phyloP scores from a whole-genome alignment of 2,797 vertebrate genomes.

The Simalia tracyae region DNA sequence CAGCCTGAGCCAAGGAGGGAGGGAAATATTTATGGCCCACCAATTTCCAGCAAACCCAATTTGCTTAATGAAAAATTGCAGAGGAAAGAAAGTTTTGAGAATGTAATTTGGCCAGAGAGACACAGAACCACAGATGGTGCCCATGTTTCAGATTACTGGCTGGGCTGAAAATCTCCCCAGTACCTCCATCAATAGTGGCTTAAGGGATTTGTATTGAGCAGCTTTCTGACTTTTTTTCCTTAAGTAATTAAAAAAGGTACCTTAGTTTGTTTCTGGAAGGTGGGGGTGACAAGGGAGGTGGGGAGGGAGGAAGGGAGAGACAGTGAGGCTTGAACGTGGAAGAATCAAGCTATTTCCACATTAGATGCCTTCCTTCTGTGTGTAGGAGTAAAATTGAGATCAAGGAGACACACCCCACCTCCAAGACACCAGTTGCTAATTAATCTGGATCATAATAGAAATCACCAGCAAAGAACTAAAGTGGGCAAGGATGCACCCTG shows the following conservation, averaged over 20 bases:
- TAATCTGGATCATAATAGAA: neutral
- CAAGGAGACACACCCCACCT: neutral
- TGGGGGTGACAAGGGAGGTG: neutral
- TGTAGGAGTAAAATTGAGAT: neutral
- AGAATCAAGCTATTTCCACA: neutral
- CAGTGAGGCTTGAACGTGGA: neutral
- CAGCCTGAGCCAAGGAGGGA: accelerated
- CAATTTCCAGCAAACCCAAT: conserved; percentile 49
- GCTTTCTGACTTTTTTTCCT: neutral
- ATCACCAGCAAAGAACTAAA: neutral
- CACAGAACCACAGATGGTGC: conserved; percentile 41
- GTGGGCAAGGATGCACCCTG: neutral
- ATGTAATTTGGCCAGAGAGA: conserved; percentile 15
- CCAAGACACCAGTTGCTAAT: accelerated
- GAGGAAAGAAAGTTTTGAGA: conserved; percentile 15
- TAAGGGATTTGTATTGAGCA: conserved; percentile 39
- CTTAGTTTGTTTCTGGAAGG: conserved; percentile 1
- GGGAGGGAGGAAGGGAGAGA: neutral
- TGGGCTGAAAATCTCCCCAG: neutral
- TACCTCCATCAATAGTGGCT: conserved; percentile 17
- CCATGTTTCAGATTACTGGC: conserved; percentile 13
- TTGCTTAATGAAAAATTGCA: conserved; percentile 25
- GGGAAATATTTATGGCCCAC: conserved; percentile 42
- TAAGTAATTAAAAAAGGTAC: conserved; percentile 46
- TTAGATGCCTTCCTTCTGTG: accelerated